These are phyloP conservation scores for Cichladusa arquata DNA, from an alignment of 2,113 vertebrate genomes.

Conservation along the genomic window DNA sequence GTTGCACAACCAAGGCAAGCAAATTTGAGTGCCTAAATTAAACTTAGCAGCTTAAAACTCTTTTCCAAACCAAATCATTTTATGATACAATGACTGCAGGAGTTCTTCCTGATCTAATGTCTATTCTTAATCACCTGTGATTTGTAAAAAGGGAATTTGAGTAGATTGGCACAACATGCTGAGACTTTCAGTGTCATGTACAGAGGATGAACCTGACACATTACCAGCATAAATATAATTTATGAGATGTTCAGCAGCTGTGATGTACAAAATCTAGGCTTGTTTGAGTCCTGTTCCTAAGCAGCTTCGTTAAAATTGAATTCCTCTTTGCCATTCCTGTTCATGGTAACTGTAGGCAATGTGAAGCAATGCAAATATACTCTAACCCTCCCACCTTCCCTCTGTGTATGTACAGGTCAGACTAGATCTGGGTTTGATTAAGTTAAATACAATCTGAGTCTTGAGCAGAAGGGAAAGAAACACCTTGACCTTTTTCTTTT, in stretches of 20 bases:
- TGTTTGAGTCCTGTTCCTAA: not conserved
- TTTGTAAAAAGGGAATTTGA: not conserved
- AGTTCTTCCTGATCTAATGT: not conserved
- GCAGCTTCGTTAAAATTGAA: not conserved
- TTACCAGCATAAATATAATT: not conserved
- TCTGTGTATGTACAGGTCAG: not conserved
- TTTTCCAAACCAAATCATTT: not conserved
- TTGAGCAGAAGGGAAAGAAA: not conserved
- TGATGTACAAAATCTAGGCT: not conserved
- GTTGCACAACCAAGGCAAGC: rapidly evolving
- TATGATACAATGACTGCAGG: not conserved
- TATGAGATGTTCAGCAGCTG: not conserved
- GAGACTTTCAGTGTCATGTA: not conserved
- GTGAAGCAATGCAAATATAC: not conserved
- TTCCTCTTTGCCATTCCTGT: not conserved
- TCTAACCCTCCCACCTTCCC: not conserved
- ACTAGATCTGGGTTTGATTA: not conserved
- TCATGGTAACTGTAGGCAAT: not conserved
- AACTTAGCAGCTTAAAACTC: not conserved
- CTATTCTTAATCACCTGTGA: not conserved
- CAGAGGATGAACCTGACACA: not conserved
- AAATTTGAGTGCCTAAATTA: not conserved
- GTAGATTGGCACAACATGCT: not conserved
- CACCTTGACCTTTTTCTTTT: not conserved
- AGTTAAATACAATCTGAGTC: not conserved